Conservation (phyloP, 2,888 invertebrate species). For the Oscheius myriophilus region DNA sequence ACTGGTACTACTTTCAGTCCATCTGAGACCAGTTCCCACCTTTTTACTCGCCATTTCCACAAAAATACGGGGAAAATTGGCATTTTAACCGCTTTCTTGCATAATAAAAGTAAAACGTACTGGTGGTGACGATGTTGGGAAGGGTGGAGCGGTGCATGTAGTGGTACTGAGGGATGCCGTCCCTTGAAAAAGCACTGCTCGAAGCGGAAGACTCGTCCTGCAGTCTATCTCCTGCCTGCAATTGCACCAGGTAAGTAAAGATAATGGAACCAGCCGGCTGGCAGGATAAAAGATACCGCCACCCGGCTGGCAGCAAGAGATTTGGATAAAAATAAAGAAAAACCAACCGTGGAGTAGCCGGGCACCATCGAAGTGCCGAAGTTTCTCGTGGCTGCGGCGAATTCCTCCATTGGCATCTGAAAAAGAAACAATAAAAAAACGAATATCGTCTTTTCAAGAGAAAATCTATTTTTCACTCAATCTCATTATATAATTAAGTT, state of each 20-base stretch:
- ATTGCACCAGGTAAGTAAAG: background rate
- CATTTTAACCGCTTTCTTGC: too few relatives aligned
- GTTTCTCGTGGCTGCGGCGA: conserved; percentile 19
- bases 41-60: too few relatives aligned
- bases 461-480: too few relatives aligned
- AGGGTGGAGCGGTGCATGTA: conserved; percentile 17
- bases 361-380: conserved; percentile 29
- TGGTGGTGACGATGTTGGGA: conserved; percentile 26
- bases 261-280: conserved; percentile 2
- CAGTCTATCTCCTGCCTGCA: conserved; percentile 3
- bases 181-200: conserved; percentile 1
- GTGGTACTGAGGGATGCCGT: conserved; percentile 18
- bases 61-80: too few relatives aligned
- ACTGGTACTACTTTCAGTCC: too few relatives aligned
- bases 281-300: too few relatives aligned
- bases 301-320: background rate
- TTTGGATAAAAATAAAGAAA: background rate
- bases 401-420: conserved; percentile 34
- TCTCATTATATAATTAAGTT: too few relatives aligned
- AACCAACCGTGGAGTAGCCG: conserved; percentile 23
- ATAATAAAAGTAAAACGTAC: conserved; percentile 9
- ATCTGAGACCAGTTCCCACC: too few relatives aligned
- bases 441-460: background rate
- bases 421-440: background rate
- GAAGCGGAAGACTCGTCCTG: conserved; percentile 30